Percentiles rank a stretch among this genome's conserved stretches.
Conservation (phyloP, 2,113 vertebrate genomes). For the Caracal caracal region DNA sequence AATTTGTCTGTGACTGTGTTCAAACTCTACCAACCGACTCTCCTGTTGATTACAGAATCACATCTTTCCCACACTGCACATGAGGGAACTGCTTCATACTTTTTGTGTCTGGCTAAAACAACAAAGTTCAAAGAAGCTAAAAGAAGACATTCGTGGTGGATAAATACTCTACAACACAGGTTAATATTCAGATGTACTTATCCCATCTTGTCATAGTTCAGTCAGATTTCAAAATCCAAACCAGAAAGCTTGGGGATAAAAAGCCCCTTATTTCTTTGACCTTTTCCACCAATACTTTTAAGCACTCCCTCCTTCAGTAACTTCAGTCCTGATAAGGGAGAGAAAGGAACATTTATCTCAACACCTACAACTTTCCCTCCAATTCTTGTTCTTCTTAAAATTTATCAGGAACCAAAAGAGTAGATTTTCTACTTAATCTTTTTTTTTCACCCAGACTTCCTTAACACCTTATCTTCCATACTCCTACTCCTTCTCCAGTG, state of each 20-base stretch:
- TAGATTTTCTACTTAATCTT: background rate
- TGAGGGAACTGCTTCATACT: background rate
- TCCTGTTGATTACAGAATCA: background rate
- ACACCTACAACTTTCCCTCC: background rate
- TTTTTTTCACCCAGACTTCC: background rate
- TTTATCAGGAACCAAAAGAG: background rate
- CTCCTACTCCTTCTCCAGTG: background rate
- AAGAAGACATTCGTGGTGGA: background rate
- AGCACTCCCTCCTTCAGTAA: background rate
- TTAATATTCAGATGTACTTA: background rate
- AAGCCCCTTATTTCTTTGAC: background rate
- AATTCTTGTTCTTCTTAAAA: background rate
- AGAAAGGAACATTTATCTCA: background rate
- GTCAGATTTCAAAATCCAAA: background rate
- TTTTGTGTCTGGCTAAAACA: background rate
- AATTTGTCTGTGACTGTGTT: background rate
- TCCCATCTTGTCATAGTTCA: background rate
- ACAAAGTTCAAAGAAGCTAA: background rate
- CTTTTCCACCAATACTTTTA: background rate
- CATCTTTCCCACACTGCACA: background rate
- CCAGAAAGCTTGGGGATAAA: background rate
- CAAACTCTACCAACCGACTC: background rate
- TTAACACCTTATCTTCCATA: background rate
- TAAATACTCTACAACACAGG: background rate
- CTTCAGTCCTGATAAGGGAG: background rate